Base-by-base conservation (phyloP, 2,113 vertebrate genomes). In the Ranitomeya imitator region DNA sequence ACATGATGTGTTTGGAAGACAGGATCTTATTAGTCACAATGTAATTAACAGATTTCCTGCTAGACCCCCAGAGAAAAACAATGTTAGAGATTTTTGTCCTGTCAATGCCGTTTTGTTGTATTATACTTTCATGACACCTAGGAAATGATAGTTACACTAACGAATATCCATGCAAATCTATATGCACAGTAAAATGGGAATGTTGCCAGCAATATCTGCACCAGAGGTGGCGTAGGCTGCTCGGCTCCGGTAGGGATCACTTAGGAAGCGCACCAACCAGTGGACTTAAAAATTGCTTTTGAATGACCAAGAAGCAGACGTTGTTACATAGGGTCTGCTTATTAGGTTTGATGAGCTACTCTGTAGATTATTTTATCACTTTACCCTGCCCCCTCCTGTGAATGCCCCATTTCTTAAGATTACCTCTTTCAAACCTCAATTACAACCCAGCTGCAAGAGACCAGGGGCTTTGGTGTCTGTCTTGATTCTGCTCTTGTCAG, bases 401-500 rank as follows among this genome's bases (percentile, higher is more conserved):
- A 79, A 13, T 69, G 76, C n/a, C 76, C 77, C 74, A 45, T 87
- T 87, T 87, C 86, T 87, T 59, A 23, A 78, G 61, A 80, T 87
- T 87, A 87, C 86, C 86, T 79, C 86, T 81, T 87, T 81, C 77
- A 87, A 67, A 51, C 86, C 52, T 80, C 79, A 80, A 81, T 87
- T 87, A 87, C 77, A n/a, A 80, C 86, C 86, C 86, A 87, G 76
- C 86, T 87, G 85, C 85, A 79, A 87, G 76, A 80, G 85, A 61
- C 85, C 76, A 86, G 77, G 37, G 86, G 86, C 86, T 87, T 45
- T 54, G n/a, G 45, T 87, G 61, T 80, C 76, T 71, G n/a, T 67
- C 77, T 79, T 61, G 63, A 31, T 87, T 61, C 57, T 69, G 60
- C 85, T 79, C 73, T 65, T 87, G 86, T 87, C 86, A 86, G 21